Evolutionary conservation across 1,140 invertebrate genomes (phyloP), one percentile per base, ranked within the genome.

Genomic region (Microplitis mediator): DNA sequence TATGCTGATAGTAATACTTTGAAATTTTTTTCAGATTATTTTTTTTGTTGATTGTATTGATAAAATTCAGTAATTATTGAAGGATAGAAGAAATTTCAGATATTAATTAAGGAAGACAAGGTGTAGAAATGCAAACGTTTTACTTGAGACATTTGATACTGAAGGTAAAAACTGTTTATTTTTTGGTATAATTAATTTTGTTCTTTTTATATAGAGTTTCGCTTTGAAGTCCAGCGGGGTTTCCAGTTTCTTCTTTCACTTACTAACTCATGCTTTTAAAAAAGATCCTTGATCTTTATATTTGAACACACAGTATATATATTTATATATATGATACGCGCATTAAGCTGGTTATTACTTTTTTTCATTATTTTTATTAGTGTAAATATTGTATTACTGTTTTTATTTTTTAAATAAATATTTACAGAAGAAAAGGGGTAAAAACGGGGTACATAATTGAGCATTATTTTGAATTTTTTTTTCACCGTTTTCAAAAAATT

Each of bases 71-170:
- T 35, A 35, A 35, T 36, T 39, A 35, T 23, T 23, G 23, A 23
- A 13, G 13, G 13, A 9, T 39, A 11, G 11, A 9, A 13, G 5
- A 45, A 3, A 80, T 74, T 73, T 78, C 80, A 74, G 80, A 63
- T 54, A 39, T 56, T 77, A 76, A 81, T 80, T 77, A 79, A 78
- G 76, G 77, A 58, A 71, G 68, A 71, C 74, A 62, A 32, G 64
- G 73, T 60, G 64, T 73, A 75, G 79, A 77, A 77, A 75, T 73
- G 74, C 67, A 74, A 76, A 76, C 58, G 69, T 58, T 34, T 23
- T 73, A 66, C 58, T 66, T 51, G 13, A 68, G 75, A 74, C 51
- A 76, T 71, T 71, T 64, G 72, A 76, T 74, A 71, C 64, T 35
- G 52, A 8, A n/a, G n/a, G 5, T 13, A 39, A 16, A 63, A 36